Conservation (phyloP, 1,140 invertebrate species). For the Potamilus streckersoni region DNA sequence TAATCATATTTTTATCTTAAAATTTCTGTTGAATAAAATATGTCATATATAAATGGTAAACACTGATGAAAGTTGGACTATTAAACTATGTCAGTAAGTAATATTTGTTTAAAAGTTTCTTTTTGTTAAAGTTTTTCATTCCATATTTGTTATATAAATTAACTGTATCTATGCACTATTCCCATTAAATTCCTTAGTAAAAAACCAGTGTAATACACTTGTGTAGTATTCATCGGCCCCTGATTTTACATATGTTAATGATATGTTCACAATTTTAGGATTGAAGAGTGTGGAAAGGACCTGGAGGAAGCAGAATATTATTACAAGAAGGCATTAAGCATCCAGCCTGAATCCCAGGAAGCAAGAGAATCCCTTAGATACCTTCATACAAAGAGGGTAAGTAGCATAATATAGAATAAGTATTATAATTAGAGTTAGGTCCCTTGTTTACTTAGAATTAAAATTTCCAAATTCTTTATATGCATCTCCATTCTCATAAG, state of each 20-base stretch:
- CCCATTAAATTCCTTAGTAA: background rate
- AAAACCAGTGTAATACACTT: background rate
- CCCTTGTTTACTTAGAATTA: too few species aligned
- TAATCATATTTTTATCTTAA: too few species aligned
- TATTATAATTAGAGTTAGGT: too few species aligned
- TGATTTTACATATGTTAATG: background rate
- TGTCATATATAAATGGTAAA: too few species aligned
- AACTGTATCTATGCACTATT: background rate
- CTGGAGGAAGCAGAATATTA: constrained; percentile 80
- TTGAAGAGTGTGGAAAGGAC: constrained; percentile 28
- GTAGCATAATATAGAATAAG: background rate
- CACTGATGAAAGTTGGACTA: too few species aligned
- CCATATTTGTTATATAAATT: too few species aligned
- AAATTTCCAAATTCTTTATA: too few species aligned
- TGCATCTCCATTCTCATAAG: too few species aligned
- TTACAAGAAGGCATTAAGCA: constrained; percentile 87
- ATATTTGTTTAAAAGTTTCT: too few species aligned
- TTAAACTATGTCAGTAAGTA: too few species aligned
- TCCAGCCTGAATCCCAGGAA: constrained; percentile 89
- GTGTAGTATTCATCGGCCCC: background rate
- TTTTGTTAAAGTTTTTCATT: too few species aligned
- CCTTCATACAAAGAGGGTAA: constrained; percentile 21
- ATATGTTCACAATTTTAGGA: constrained; percentile 17
- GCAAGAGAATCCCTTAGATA: constrained; percentile 93
- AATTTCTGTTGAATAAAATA: too few species aligned